Conservation (phyloP, 2,113 vertebrate genomes). For the Oryctolagus cuniculus region DNA sequence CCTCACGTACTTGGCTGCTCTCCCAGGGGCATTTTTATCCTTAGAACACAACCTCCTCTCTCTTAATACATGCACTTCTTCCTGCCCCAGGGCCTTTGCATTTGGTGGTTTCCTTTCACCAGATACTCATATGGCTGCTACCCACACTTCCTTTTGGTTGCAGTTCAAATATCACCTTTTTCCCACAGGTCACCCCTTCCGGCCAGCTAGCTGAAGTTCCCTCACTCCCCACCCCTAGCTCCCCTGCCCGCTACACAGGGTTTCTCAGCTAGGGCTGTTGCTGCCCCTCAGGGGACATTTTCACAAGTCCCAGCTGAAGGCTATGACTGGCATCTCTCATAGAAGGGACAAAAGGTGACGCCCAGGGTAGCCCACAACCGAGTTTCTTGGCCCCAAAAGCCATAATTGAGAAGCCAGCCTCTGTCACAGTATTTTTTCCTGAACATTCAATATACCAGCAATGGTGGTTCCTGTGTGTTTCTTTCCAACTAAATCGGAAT, state of each 20-base stretch:
- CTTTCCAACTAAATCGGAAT: not conserved
- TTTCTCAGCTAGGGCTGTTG: not conserved
- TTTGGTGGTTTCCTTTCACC: not conserved
- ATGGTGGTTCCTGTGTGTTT: not conserved
- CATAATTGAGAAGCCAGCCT: not conserved
- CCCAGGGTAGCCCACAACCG: not conserved
- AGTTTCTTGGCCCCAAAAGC: not conserved
- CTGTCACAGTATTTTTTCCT: too few species aligned
- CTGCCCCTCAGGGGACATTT: not conserved
- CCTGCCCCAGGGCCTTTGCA: not conserved
- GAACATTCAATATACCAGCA: too few species aligned
- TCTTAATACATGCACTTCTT: not conserved
- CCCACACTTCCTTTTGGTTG: not conserved
- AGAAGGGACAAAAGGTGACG: not conserved
- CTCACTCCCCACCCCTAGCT: not conserved
- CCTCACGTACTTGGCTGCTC: not conserved
- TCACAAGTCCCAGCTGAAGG: not conserved
- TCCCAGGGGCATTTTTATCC: not conserved
- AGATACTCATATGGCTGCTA: not conserved
- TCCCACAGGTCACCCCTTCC: not conserved
- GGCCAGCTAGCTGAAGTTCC: not conserved
- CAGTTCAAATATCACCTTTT: slow-evolving; percentile 26
- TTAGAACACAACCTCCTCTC: not conserved
- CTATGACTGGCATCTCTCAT: not conserved
- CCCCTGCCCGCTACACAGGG: not conserved